Percentiles rank a stretch among this genome's conserved stretches.
These are phyloP conservation scores for Chionomys nivalis DNA, from an alignment of 2,113 vertebrate genomes.

Conservation along the genomic window DNA sequence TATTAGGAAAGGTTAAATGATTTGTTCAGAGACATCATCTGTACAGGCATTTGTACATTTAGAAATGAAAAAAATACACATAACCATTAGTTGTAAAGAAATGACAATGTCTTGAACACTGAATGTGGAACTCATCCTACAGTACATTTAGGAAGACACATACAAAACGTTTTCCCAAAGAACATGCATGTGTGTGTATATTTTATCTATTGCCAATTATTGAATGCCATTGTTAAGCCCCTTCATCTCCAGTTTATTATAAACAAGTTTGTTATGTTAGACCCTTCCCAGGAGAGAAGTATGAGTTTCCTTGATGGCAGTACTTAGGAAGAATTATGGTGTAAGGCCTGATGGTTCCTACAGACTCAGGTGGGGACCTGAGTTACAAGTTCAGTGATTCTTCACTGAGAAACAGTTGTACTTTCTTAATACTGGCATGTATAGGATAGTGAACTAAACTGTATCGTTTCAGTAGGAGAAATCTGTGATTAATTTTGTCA, in stretches of 20 bases:
- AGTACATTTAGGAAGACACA: neutral
- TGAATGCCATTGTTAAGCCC: neutral
- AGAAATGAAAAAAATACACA: neutral
- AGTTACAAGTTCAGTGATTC: conserved; percentile 43
- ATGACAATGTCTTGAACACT: conserved; percentile 10
- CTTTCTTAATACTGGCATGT: conserved; percentile 28
- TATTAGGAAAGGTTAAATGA: neutral
- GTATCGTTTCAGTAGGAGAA: conserved; percentile 22
- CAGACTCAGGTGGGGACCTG: neutral
- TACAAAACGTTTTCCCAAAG: neutral
- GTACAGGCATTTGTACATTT: neutral
- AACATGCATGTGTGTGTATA: neutral
- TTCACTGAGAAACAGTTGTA: conserved; percentile 22
- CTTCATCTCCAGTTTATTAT: neutral
- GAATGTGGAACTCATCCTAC: neutral
- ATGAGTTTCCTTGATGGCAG: neutral
- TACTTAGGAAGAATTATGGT: neutral
- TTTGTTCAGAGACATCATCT: conserved; percentile 15
- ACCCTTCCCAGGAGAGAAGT: neutral
- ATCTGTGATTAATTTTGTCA: conserved; percentile 1
- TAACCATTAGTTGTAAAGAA: neutral
- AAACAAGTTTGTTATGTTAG: neutral
- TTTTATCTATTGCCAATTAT: neutral
- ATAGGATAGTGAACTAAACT: conserved; percentile 28
- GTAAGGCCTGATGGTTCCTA: neutral